Percentiles rank a stretch among this genome's conserved stretches.
Conservation (phyloP, 1,140 invertebrate species). For the Orussus abietinus region DNA sequence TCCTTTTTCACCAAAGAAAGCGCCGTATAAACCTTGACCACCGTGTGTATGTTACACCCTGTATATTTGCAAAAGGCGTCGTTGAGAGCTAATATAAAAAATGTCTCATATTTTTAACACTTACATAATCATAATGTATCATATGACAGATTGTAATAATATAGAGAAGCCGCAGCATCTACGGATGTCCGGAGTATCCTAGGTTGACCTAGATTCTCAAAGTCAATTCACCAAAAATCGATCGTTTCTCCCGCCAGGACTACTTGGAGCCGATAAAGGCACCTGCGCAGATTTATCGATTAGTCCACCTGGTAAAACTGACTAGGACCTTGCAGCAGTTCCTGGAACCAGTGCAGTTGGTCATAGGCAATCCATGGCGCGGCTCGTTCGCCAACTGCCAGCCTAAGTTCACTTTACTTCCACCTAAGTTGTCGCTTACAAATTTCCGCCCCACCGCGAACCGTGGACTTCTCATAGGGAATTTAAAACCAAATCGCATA, state of each 20-base stretch:
- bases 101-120: not conserved
- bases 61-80: too few species aligned
- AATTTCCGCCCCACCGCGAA: too few species aligned
- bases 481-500: too few species aligned
- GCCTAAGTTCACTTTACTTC: constrained; percentile 12
- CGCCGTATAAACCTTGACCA: too few species aligned
- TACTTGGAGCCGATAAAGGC: not conserved
- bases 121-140: not conserved
- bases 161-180: too few species aligned
- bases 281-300: not conserved
- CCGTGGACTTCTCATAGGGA: too few species aligned
- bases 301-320: not conserved
- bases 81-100: not conserved
- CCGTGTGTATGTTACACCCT: too few species aligned
- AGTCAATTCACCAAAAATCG: not conserved
- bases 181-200: too few species aligned
- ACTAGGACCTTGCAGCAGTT: constrained; percentile 20
- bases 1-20: too few species aligned
- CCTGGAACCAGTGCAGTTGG: constrained; percentile 23
- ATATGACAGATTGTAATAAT: too few species aligned
- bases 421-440: not conserved
- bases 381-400: constrained; percentile 22
- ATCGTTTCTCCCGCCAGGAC: too few species aligned
- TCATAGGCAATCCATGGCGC: constrained; percentile 15
- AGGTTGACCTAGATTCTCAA: not conserved